Base-by-base conservation (phyloP, 2,888 invertebrate species). In the Tetragnatha montana region DNA sequence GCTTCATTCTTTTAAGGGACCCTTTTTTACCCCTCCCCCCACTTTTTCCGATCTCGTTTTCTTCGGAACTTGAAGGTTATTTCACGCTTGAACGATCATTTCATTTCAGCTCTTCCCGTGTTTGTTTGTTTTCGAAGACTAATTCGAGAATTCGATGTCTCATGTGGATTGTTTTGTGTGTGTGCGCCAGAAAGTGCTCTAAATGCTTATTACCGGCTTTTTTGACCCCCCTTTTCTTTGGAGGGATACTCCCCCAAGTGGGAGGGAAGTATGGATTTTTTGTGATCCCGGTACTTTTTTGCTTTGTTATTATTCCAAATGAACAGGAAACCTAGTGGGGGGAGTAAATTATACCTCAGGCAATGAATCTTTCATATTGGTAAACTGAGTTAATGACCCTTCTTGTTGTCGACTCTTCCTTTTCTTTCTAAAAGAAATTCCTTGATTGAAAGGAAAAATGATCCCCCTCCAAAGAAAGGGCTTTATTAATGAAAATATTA, bases 21-120 rank as follows among this genome's bases (percentile, higher is more conserved):
- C 74, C 60, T 51, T 60, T 22, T 74, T 60, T 51, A 74, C 4
- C 84, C 47, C 69, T 21, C 84, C 10, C 8, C 21, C 47, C 49
- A 19, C 68, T 76, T 79, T 79, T 76, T 47, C 50, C 47, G 22
- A 17, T 51, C 50, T n/a, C n/a, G 60, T 84, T 75, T 75, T 12
- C 51, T 83, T 75, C 68, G 74, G 7, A 68, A 87, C 74, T 81
- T 81, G 75, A 81, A 76, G 69, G 81, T 76, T 81, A 76, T 81
- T 76, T 81, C 75, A 81, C 87, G 87, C 87, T 50, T 81, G 81
- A 69, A 22, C 76, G 70, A 70, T 87, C 87, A 81, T 76, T 87
- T 87, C 87, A 87, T 87, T 87, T 81, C 74, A 87, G 81, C 79
- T 86, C 86, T 85, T 50, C 50, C 69, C 35, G 12, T 50, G 50